Percentiles rank a stretch among this genome's conserved stretches.
phyloP scores from a whole-genome alignment of 1,140 invertebrate species.

The Drosophila nasuta region DNA sequence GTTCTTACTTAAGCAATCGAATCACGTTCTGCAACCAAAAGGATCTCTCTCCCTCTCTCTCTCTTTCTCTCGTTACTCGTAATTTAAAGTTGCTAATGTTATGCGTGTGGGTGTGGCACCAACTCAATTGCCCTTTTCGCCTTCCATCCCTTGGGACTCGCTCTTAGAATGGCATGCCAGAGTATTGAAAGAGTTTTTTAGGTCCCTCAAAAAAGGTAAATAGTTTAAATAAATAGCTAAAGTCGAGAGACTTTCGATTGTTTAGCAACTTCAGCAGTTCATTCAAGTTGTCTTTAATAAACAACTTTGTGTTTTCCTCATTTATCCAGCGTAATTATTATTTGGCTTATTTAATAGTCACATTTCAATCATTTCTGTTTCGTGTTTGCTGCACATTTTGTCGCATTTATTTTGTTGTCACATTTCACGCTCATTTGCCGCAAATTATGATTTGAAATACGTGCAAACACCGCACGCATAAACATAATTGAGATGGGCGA shows the following conservation, averaged over 20 bases:
- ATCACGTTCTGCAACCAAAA: conserved; percentile 58
- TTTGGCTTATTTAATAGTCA: too few species aligned
- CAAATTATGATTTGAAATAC: conserved; percentile 22
- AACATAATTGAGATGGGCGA: conserved; percentile 1
- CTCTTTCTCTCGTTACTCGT: conserved; percentile 27
- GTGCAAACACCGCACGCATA: conserved; percentile 6
- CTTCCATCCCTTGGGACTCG: conserved; percentile 3
- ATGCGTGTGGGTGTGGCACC: conserved; percentile 40
- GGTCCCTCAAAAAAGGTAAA: conserved; percentile 4
- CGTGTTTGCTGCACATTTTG: background rate
- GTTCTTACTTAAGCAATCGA: conserved; percentile 64
- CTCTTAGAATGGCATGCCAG: conserved; percentile 15
- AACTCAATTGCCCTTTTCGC: conserved; percentile 19
- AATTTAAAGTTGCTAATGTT: conserved; percentile 48
- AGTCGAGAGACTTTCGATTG: background rate
- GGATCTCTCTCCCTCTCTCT: conserved; percentile 34
- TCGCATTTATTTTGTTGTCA: background rate
- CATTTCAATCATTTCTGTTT: background rate
- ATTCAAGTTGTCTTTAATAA: background rate
- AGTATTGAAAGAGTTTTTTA: conserved; percentile 28
- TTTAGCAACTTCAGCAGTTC: background rate
- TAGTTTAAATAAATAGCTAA: conserved; percentile 14
- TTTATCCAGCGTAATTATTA: too few species aligned
- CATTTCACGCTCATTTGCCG: background rate
- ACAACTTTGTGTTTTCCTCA: too few species aligned